phyloP scores from a whole-genome alignment of 1,140 invertebrate genomes.

The Harlomillsia oculata region DNA sequence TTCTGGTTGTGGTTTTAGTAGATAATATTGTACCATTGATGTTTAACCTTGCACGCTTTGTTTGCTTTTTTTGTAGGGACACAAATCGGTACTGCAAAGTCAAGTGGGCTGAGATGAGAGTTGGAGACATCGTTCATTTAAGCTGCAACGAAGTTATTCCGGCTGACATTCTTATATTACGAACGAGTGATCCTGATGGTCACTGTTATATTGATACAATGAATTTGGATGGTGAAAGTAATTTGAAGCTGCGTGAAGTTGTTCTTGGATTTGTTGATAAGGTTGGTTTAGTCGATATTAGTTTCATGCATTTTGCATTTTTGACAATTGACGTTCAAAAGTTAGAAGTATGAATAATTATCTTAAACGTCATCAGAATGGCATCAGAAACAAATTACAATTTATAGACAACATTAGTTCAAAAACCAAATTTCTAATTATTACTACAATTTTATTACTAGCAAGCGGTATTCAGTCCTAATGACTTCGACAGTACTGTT shows the following conservation, averaged over 20 bases:
- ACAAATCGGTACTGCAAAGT: constrained; percentile 71
- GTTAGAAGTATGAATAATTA: constrained; percentile 19
- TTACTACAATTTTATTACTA: constrained; percentile 43
- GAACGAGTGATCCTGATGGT: constrained; percentile 82
- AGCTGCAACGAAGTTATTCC: constrained; percentile 94
- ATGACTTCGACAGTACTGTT: constrained; percentile 69
- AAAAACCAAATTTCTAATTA: constrained; percentile 15
- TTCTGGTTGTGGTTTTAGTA: too few species aligned
- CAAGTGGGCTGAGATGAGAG: constrained; percentile 80
- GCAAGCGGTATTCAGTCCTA: constrained; percentile 62
- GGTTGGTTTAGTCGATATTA: constrained; percentile 41
- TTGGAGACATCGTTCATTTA: constrained; percentile 91
- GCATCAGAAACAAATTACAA: too few species aligned
- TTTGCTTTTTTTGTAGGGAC: constrained; percentile 56
- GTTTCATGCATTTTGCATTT: not conserved
- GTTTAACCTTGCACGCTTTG: too few species aligned
- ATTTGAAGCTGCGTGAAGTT: constrained; percentile 89
- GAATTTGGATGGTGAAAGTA: constrained; percentile 98
- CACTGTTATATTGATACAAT: constrained; percentile 96
- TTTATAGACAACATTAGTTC: too few species aligned
- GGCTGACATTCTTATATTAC: constrained; percentile 82
- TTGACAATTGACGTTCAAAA: not conserved
- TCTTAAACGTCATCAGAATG: too few species aligned
- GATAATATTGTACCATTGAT: too few species aligned
- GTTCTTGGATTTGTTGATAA: constrained; percentile 57